Evolutionary conservation across 2,888 invertebrate species (phyloP), one percentile per base, ranked within the genome.

Genomic region (Deilephila elpenor): DNA sequence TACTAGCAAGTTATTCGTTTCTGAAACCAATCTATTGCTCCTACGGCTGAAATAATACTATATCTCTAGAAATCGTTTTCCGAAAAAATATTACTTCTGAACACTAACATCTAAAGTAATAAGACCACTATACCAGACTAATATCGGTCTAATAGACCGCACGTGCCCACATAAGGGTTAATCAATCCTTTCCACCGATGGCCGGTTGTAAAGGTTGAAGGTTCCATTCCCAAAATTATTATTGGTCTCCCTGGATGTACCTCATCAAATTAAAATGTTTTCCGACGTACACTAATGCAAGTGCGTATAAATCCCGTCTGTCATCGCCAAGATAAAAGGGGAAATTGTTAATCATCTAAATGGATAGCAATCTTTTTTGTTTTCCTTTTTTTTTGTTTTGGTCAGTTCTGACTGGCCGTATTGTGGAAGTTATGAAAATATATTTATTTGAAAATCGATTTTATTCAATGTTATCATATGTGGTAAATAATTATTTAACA

Each of bases 351-450:
- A 67, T 67, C 51, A 67, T 67, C 67, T 67, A 51, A 67, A 67
- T 67, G 67, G 67, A 67, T 51, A 72, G 79, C 77, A 71, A 80
- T 75, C 74, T 78, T 67, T 51, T 20, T 25, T 67, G 4, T 53
- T 53, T 14, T 53, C 0, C 11, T 17, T 19, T 19, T 53, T 53
- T 56, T 56, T 56, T n/a, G 56, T 51, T 51, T 51, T 67, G 67
- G 67, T 67, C 67, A 51, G 20, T 51, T 20, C 11, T 51, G 17
- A 44, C 44, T 17, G 44, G 67, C 51, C n/a, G n/a, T 67, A 62
- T 19, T 62, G 34, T 62, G 19, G 19, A 7, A 56, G 44, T 11
- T 5, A 17, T 3, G 17, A 64, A 44, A 62, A 62, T n/a, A 11
- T 32, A 8, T 37, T 8, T 37, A 44, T 44, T 44, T 44, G 11